Evolutionary conservation across 2,888 invertebrate genomes (phyloP), one percentile per base, ranked within the genome.

Genomic region (Geophilus truncorum): DNA sequence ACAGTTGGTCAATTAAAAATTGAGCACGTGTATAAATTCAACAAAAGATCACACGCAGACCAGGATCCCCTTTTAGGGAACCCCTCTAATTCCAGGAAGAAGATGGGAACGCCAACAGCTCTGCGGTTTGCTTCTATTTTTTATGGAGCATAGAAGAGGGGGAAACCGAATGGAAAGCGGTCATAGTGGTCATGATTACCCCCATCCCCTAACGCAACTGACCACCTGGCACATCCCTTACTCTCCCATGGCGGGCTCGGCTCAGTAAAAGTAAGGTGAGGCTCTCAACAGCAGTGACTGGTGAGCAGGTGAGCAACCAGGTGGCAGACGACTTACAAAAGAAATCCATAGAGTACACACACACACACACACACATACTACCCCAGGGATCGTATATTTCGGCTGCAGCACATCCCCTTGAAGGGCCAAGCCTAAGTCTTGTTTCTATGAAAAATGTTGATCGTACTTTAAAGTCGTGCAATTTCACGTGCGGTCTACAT

Each of bases 51-150:
- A 70, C 57, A 23, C 28, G 23, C 6, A 21, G 70, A 28, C 12
- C 25, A 12, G 70, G 6, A 28, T 28, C 28, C 70, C 70, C 70
- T 70, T n/a, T n/a, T 70, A 12, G 51, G 51, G 18, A 21, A 51
- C 5, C 51, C 21, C 28, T 70, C 70, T 70, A 28, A 70, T 70
- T 70, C 70, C 28, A 70, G 70, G 70, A 70, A 70, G 70, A 28
- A 28, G 28, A 70, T 70, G 70, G 70, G 70, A 70, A 70, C 70
- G 70, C 70, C 70, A 70, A 70, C 70, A 70, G 70, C 70, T 70
- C 28, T 70, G 70, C 70, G 70, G 70, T 70, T 70, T 70, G 70
- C 70, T 70, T 70, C 70, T 28, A 70, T 70, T 70, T 70, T 70
- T 70, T 70, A 70, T 70, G n/a, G 70, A 25, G 12, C 28, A 70